phyloP scores from a whole-genome alignment of 1,140 invertebrate genomes.

The Drosophila repletoides region DNA sequence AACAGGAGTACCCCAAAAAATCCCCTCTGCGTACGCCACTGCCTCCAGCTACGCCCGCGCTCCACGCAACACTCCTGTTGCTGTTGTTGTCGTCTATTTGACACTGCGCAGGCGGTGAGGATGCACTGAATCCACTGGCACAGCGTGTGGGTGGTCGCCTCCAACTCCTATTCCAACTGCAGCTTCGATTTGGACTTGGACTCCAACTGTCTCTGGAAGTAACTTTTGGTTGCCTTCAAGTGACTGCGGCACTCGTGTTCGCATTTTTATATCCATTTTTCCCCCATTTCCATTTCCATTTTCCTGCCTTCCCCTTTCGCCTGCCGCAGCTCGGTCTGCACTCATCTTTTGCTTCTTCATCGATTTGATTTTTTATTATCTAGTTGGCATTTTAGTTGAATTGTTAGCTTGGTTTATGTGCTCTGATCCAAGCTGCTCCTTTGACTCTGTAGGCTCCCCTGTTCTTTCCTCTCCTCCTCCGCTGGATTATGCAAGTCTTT shows the following conservation, averaged over 20 bases:
- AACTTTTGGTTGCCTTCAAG: conserved; percentile 37
- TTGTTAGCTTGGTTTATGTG: conserved; percentile 71
- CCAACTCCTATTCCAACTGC: not conserved
- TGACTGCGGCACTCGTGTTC: conserved; percentile 47
- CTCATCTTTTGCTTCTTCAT: conserved; percentile 34
- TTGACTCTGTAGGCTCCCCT: not conserved
- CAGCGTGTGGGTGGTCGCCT: conserved; percentile 44
- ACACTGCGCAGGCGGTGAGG: conserved; percentile 77
- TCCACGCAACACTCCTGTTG: conserved; percentile 52
- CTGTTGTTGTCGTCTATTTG: conserved; percentile 66
- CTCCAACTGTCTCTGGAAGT: conserved; percentile 55
- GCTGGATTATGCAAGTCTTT: conserved; percentile 56
- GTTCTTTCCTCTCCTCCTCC: not conserved
- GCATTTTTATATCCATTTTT: conserved; percentile 62
- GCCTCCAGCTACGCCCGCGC: conserved; percentile 57
- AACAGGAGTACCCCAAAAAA: too few relatives aligned
- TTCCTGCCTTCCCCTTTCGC: conserved; percentile 15
- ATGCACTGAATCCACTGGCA: conserved; percentile 46
- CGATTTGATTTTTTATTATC: conserved; percentile 75
- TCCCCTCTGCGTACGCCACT: too few relatives aligned
- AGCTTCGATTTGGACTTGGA: conserved; percentile 22
- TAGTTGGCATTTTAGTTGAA: conserved; percentile 79
- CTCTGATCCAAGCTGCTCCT: conserved; percentile 1
- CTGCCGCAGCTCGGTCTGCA: conserved; percentile 25
- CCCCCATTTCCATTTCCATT: too few relatives aligned